These are phyloP conservation scores for Urocitellus parryii DNA, from an alignment of 2,113 vertebrate genomes.

Conservation along the genomic window DNA sequence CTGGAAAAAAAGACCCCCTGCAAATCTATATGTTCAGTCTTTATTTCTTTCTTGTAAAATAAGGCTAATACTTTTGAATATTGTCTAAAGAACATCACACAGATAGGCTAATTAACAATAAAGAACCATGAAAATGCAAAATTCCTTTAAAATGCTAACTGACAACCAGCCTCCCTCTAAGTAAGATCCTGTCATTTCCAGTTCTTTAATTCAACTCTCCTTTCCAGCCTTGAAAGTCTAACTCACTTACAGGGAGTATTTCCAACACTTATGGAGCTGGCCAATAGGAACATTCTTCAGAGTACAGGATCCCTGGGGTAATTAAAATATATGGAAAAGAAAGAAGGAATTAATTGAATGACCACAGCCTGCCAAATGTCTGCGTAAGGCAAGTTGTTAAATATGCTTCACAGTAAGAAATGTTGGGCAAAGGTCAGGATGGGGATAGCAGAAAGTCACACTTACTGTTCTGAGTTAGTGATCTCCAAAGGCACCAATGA, in stretches of 20 bases:
- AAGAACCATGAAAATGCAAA: constrained; percentile 37
- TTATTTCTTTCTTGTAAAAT: constrained; percentile 38
- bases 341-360: constrained; percentile 58
- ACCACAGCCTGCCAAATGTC: not conserved
- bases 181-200: not conserved
- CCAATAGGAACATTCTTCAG: constrained; percentile 24
- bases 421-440: not conserved
- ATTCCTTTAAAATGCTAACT: constrained; percentile 51
- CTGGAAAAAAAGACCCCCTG: not conserved
- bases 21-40: not conserved
- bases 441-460: not conserved
- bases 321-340: constrained; percentile 72
- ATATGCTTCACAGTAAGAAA: not conserved
- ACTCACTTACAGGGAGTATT: not conserved
- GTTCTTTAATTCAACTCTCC: not conserved
- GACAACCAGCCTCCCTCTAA: not conserved
- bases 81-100: constrained; percentile 18
- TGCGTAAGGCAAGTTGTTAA: not conserved
- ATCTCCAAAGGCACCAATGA: constrained; percentile 28
- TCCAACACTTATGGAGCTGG: not conserved
- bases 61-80: constrained; percentile 30
- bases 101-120: constrained; percentile 22
- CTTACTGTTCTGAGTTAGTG: not conserved
- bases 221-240: not conserved
- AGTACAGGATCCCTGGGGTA: not conserved